These are phyloP conservation scores for Volucella inanis DNA, from an alignment of 2,888 invertebrate species.

Conservation along the genomic window DNA sequence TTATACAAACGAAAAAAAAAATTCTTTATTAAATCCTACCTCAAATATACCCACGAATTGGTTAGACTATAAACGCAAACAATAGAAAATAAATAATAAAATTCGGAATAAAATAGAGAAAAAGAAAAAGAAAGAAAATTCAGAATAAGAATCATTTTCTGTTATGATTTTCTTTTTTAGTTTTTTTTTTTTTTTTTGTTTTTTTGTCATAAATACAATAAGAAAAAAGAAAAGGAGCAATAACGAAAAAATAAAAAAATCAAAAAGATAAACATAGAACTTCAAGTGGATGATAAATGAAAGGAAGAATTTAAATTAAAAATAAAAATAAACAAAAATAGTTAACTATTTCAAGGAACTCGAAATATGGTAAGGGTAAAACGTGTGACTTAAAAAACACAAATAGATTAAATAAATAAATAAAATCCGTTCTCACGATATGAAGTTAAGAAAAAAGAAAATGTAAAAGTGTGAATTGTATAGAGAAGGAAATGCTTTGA, in stretches of 20 bases:
- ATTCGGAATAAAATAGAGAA: constrained; percentile 74
- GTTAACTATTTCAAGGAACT: constrained; percentile 24
- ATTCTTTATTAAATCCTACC: constrained; percentile 80
- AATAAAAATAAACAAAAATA: constrained; percentile 54
- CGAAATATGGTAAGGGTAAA: constrained; percentile 24
- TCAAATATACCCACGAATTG: constrained; percentile 83
- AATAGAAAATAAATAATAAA: constrained; percentile 68
- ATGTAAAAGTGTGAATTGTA: background rate
- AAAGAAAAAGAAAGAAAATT: constrained; percentile 46
- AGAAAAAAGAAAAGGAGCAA: constrained; percentile 67
- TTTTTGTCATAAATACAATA: constrained; percentile 70
- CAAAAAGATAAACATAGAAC: constrained; percentile 55
- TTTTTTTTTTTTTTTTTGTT: constrained; percentile 70
- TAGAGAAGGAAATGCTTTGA: constrained; percentile 32
- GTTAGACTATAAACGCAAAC: constrained; percentile 80
- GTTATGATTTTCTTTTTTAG: constrained; percentile 58
- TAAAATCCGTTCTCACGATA: constrained; percentile 11
- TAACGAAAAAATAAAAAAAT: constrained; percentile 61
- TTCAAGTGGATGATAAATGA: background rate
- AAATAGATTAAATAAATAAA: constrained; percentile 43
- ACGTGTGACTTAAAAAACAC: constrained; percentile 28
- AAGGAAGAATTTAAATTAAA: constrained; percentile 19
- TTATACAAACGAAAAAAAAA: constrained; percentile 38
- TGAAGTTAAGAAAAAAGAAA: constrained; percentile 1
- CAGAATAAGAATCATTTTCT: constrained; percentile 67